A percentile compares a stretch with the other conserved stretches of the same genome.
These are phyloP conservation scores for Gobiocypris rarus DNA, from an alignment of 2,113 vertebrate species.

Conservation along the genomic window DNA sequence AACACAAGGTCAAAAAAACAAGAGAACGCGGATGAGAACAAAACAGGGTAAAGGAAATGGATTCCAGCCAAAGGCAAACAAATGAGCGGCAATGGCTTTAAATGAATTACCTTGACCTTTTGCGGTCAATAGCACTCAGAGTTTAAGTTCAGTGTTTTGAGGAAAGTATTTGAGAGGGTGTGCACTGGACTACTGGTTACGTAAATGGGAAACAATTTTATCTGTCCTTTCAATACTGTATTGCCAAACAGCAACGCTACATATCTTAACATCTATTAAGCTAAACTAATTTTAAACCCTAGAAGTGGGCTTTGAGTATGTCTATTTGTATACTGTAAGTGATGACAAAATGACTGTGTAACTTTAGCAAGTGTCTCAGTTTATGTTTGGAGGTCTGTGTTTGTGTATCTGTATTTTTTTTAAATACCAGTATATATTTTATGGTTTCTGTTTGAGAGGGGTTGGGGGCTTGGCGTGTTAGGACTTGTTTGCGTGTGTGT, in stretches of 20 bases:
- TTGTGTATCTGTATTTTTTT: constrained; percentile 5
- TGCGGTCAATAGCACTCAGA: constrained; percentile 18
- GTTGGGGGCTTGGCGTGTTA: background rate
- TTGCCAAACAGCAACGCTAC: background rate
- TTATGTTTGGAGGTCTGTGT: background rate
- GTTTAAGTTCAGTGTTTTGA: constrained; percentile 41
- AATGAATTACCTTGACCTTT: constrained; percentile 58
- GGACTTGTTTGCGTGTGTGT: background rate
- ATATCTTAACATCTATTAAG: constrained; percentile 11
- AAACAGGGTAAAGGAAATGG: constrained; percentile 56
- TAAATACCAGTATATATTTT: background rate
- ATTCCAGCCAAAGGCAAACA: constrained; percentile 52
- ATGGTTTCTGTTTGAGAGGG: background rate
- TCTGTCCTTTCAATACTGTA: background rate
- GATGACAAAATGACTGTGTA: constrained; percentile 14
- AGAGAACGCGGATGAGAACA: constrained; percentile 53
- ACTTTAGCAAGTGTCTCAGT: background rate
- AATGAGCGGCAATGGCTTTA: constrained; percentile 52
- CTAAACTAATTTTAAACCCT: background rate
- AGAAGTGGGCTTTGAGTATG: background rate
- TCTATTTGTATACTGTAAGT: background rate
- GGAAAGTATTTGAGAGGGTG: constrained; percentile 36
- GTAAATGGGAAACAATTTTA: constrained; percentile 38
- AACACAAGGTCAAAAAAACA: constrained; percentile 52
- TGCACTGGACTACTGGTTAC: constrained; percentile 33